phyloP scores from a whole-genome alignment of 1,140 invertebrate genomes.

The Leptinotarsa undecemlineata region DNA sequence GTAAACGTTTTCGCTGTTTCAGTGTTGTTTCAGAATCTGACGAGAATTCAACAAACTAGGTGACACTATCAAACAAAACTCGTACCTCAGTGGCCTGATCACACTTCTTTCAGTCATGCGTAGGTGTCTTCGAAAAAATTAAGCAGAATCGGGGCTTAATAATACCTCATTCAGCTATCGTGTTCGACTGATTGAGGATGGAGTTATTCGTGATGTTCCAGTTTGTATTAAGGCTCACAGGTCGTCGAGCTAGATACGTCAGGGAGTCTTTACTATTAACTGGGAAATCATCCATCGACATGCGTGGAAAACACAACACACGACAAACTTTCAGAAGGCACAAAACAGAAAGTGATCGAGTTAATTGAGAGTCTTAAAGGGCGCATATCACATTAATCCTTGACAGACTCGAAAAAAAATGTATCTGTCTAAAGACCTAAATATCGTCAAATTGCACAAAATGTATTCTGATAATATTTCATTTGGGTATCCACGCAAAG shows the following conservation, averaged over 20 bases:
- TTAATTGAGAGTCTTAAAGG: constrained; percentile 25
- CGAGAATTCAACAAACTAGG: background rate
- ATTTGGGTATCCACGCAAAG: too few relatives aligned
- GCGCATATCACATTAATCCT: constrained; percentile 24
- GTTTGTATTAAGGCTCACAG: constrained; percentile 28
- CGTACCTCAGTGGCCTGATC: too few relatives aligned
- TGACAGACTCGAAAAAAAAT: background rate
- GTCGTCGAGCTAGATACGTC: constrained; percentile 23
- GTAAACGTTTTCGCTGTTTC: constrained; percentile 25
- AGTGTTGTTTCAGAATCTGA: too few relatives aligned
- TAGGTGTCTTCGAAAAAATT: too few relatives aligned
- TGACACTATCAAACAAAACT: background rate
- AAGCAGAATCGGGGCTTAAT: too few relatives aligned
- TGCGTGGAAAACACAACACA: constrained; percentile 21
- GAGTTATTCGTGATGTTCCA: constrained; percentile 29
- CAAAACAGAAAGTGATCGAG: constrained; percentile 24
- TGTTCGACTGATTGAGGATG: constrained; percentile 28
- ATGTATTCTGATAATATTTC: too few relatives aligned
- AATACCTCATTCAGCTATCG: constrained; percentile 24
- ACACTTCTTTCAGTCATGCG: too few relatives aligned
- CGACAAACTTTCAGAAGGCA: too few relatives aligned
- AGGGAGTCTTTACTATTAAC: constrained; percentile 29
- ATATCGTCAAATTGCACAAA: too few relatives aligned
- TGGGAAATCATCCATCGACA: constrained; percentile 21
- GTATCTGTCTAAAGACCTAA: too few relatives aligned